A percentile compares a stretch with the other conserved stretches of the same genome.
These are phyloP conservation scores for Mirza zaza DNA, from an alignment of 2,113 vertebrate genomes.

Conservation along the genomic window DNA sequence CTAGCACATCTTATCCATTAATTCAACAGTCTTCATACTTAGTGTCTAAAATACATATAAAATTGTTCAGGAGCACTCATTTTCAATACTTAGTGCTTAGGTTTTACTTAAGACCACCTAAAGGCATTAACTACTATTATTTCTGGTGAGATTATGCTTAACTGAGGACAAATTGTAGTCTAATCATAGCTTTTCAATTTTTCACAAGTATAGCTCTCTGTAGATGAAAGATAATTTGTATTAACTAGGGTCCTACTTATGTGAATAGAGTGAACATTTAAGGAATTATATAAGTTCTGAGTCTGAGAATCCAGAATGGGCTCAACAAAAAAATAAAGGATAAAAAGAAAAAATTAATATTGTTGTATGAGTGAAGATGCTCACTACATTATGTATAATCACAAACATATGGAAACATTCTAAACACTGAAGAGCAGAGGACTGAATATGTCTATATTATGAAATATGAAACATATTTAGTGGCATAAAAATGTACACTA, in stretches of 20 bases:
- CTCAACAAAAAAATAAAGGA: not conserved
- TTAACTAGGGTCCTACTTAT: constrained; percentile 14
- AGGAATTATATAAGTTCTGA: not conserved
- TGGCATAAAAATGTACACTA: not conserved
- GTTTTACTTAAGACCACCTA: constrained; percentile 21
- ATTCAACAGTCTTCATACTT: constrained; percentile 5
- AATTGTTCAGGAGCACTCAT: not conserved
- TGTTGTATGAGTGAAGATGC: not conserved
- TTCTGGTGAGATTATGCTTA: constrained; percentile 50
- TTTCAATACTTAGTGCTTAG: not conserved
- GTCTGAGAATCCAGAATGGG: constrained; percentile 23
- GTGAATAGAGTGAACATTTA: not conserved
- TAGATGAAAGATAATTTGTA: constrained; percentile 46
- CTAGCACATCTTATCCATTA: not conserved
- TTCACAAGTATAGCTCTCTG: not conserved
- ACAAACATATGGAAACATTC: not conserved
- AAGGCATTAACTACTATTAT: constrained; percentile 23
- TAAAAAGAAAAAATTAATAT: not conserved
- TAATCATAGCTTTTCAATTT: constrained; percentile 51
- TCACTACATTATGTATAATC: not conserved
- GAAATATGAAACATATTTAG: constrained; percentile 9
- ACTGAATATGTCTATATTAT: not conserved
- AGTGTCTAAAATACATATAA: not conserved
- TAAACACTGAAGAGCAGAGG: not conserved
- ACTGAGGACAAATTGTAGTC: constrained; percentile 21